Evolutionary conservation across 2,113 vertebrate genomes (phyloP).

Genomic region (Eolophus roseicapilla): DNA sequence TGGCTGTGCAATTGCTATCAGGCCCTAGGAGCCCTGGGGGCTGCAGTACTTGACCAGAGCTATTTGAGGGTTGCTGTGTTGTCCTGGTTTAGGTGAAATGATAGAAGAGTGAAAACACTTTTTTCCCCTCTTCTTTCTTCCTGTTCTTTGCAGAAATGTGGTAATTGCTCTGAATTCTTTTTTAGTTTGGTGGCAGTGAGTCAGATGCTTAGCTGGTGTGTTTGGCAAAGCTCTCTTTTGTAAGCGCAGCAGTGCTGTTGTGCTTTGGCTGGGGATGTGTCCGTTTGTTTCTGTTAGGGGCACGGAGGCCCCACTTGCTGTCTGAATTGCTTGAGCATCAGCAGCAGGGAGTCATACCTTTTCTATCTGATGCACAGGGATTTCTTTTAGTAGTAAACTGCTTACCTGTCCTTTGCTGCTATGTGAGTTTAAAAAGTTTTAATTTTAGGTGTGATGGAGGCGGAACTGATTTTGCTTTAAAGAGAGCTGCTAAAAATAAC

Average conservation of each 20-base stretch:
- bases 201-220: constrained; percentile 11
- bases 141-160: not conserved
- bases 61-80: constrained; percentile 2
- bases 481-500: not conserved
- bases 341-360: not conserved
- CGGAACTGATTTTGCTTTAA: not conserved
- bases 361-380: not conserved
- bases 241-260: not conserved
- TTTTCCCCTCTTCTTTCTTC: not conserved
- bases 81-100: constrained; percentile 45
- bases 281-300: not conserved
- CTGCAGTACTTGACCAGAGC: constrained; percentile 24
- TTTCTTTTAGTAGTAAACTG: not conserved
- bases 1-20: constrained; percentile 9
- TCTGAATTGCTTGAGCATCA: not conserved
- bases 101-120: not conserved
- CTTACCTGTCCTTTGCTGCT: not conserved
- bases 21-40: not conserved
- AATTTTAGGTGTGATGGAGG: not conserved
- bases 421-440: not conserved
- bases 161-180: constrained; percentile 26
- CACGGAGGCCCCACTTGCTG: not conserved
- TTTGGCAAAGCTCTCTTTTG: not conserved
- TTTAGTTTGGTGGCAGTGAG: not conserved
- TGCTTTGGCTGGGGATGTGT: not conserved